Base-by-base conservation (phyloP, 2,888 invertebrate genomes). In the Mesorhabditis belari region DNA sequence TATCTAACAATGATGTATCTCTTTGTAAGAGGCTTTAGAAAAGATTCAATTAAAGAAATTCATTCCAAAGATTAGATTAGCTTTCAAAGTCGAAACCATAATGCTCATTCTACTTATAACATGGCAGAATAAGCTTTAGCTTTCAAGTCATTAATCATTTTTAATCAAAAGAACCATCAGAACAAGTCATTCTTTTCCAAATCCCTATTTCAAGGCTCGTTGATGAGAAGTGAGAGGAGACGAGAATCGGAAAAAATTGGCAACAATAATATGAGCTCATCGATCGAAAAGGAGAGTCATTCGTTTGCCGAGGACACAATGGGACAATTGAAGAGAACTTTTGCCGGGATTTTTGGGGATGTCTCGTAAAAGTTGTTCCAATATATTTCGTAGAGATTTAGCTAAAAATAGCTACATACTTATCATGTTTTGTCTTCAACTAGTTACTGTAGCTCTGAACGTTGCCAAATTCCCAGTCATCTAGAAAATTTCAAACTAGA, bases 261-360 rank as follows among this genome's bases (percentile, higher is more conserved):
- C n/a, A 35, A 35, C 44, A n/a, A 35, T n/a, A 9, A 9, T 17
- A 35, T 35, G 44, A 35, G 12, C 12, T 17, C n/a, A n/a, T 35
- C 51, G 17, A 23, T 50, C 51, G 44, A 35, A 9, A 9, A n/a
- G 12, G 44, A 35, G n/a, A 17, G 12, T n/a, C 44, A 35, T 35
- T 67, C 67, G 3, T 71, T 70, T 57, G 69, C 70, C 5, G 73
- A 73, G 44, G 73, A 73, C 57, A 73, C 73, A n/a, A 73, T 73
- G 73, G 71, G 71, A 51, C 73, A 73, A 55, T 53, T 73, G 28
- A 73, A 73, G 57, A 49, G 69, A 44, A 73, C 73, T 24, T 73
- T 73, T 49, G 73, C 73, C n/a, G 70, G 70, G 25, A 70, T 73
- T 51, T 73, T 73, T 55, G 71, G 73, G 9, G 73, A 73, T 29